Conservation (phyloP, 1,140 invertebrate species). For the Sitobion miscanthi region DNA sequence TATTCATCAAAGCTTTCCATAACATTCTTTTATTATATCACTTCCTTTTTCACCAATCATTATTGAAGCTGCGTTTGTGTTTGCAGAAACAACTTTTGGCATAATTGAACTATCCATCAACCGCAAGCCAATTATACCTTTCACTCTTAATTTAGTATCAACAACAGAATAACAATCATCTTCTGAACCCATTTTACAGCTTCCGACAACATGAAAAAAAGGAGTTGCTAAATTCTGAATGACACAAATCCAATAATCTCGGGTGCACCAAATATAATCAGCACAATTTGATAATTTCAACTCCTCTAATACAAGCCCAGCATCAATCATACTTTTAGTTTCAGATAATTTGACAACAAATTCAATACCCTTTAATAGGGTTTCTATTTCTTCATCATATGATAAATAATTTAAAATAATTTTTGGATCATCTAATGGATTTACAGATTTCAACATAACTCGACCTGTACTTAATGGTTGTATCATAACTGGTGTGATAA, state of each 20-base stretch:
- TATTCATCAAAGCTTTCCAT: not conserved
- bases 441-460: conserved; percentile 65
- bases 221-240: conserved; percentile 63
- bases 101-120: conserved; percentile 75
- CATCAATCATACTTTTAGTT: conserved; percentile 61
- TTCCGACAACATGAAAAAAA: conserved; percentile 68
- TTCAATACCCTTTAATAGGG: conserved; percentile 64
- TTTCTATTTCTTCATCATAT: conserved; percentile 64
- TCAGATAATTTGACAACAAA: conserved; percentile 60
- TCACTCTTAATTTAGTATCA: conserved; percentile 67
- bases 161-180: conserved; percentile 69
- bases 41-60: conserved; percentile 76
- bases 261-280: conserved; percentile 68
- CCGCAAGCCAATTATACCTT: conserved; percentile 68
- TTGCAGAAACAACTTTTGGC: conserved; percentile 68
- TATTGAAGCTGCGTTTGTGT: conserved; percentile 72
- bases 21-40: conserved; percentile 69
- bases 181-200: conserved; percentile 71
- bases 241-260: conserved; percentile 77
- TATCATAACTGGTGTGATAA: conserved; percentile 68
- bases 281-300: conserved; percentile 68
- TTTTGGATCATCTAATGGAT: conserved; percentile 70
- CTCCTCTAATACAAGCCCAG: conserved; percentile 68
- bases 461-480: conserved; percentile 73
- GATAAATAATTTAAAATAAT: conserved; percentile 75